Percentiles rank a stretch among this genome's conserved stretches.
Evolutionary conservation across 2,888 invertebrate species (phyloP).

Genomic region (Xanthia icteritia): DNA sequence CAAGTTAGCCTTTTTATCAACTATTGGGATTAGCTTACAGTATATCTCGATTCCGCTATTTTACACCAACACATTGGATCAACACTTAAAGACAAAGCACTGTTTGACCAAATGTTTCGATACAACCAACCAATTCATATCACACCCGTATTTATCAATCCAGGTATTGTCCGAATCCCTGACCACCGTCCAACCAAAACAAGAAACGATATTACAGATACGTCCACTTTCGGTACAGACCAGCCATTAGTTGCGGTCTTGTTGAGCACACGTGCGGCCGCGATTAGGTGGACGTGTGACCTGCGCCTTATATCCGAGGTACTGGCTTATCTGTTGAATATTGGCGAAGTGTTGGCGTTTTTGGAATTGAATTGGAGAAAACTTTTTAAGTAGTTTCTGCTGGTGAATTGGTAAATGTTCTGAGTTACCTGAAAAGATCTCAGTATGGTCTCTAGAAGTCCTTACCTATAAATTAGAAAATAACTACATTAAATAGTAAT

Average conservation of each 20-base stretch:
- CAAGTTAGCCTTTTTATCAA: too few relatives aligned
- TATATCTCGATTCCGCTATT: too few relatives aligned
- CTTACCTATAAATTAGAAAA: too few relatives aligned
- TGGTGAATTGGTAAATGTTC: too few relatives aligned
- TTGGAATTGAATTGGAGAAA: slow-evolving; percentile 3
- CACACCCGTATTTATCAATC: slow-evolving; percentile 36
- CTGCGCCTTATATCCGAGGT: slow-evolving; percentile 49
- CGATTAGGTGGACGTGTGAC: slow-evolving; percentile 60
- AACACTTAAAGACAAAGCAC: not conserved
- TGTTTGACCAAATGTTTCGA: not conserved
- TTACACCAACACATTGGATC: not conserved
- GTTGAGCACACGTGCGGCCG: slow-evolving; percentile 60
- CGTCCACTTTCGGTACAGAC: slow-evolving; percentile 52
- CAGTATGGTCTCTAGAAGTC: too few relatives aligned
- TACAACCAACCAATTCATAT: not conserved
- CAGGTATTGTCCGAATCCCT: not conserved
- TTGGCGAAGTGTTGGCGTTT: not conserved
- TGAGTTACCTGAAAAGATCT: too few relatives aligned
- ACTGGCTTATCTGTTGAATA: slow-evolving; percentile 51
- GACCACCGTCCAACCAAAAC: slow-evolving; percentile 34
- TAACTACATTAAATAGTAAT: too few relatives aligned
- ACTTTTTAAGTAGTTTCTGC: not conserved
- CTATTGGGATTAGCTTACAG: too few relatives aligned
- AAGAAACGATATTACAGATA: slow-evolving; percentile 46
- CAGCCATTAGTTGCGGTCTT: slow-evolving; percentile 70